phyloP scores from a whole-genome alignment of 2,888 invertebrate genomes.

The Helleia helle region DNA sequence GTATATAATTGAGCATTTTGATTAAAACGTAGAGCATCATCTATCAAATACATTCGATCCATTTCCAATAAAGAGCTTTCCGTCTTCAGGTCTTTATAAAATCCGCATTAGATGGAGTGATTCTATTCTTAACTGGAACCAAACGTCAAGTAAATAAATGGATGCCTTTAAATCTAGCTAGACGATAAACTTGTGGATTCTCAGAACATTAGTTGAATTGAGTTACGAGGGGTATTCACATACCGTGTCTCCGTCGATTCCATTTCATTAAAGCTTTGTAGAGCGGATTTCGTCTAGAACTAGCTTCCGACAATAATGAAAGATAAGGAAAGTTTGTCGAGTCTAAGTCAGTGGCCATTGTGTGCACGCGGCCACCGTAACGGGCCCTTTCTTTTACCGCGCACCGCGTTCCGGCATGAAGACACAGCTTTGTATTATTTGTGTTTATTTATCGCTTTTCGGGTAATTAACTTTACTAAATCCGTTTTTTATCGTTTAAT shows the following conservation, averaged over 20 bases:
- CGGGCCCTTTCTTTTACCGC: constrained; percentile 49
- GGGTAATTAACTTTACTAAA: constrained; percentile 60
- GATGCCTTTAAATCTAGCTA: constrained; percentile 1
- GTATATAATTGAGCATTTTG: no score
- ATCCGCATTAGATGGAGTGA: background rate
- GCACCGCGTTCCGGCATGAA: constrained; percentile 53
- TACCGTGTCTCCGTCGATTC: constrained; percentile 17
- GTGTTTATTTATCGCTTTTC: constrained; percentile 58
- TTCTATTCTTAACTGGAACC: background rate
- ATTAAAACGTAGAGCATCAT: no score
- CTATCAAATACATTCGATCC: no score
- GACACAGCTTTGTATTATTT: constrained; percentile 55
- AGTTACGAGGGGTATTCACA: constrained; percentile 12
- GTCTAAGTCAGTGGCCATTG: constrained; percentile 47
- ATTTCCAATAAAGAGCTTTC: background rate
- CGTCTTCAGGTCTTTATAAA: background rate
- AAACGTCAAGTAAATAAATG: constrained; percentile 1
- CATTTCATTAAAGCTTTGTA: constrained; percentile 26
- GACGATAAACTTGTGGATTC: constrained; percentile 1
- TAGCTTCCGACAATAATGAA: constrained; percentile 47
- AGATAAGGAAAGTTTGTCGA: constrained; percentile 53
- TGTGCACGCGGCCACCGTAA: constrained; percentile 47
- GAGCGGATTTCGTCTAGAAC: constrained; percentile 29
- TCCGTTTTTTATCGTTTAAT: constrained; percentile 36
- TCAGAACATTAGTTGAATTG: constrained; percentile 6